Evolutionary conservation across 2,888 invertebrate genomes (phyloP), one percentile per base, ranked within the genome.

Genomic region (Hypercompe scribonia): DNA sequence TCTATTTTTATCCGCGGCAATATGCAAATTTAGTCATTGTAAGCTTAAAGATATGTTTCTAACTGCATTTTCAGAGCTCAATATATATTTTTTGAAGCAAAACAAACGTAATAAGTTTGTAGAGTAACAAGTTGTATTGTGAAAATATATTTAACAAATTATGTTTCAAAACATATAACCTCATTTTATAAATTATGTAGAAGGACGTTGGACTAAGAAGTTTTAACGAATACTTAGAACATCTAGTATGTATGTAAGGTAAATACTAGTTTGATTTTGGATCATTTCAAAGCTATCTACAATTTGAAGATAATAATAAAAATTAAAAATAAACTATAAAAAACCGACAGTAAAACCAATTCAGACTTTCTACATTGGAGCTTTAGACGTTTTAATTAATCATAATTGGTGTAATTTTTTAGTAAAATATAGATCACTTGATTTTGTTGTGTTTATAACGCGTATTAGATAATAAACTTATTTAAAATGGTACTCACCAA

Each of bases 401-500:
- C 4, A 24, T 66, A 46, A 66, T 31, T 31, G 39, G 21, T 31
- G 58, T 66, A 28, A 31, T 31, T 66, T 18, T 46, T 42, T 24
- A 34, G 21, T 66, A 33, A 33, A 3, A 66, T 31, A 24, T 66
- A 46, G 24, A 33, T 66, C 11, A 46, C 31, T 10, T 31, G 21
- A 28, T 66, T 24, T 46, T 66, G 31, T 66, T 39, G 24, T 11
- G 10, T 5, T 66, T 66, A 46, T 46, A 46, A 24, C 31, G 13
- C 13, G 5, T 33, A 66, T 33, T 66, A 33, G 10, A 31, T 18
- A 42, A 31, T 33, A 54, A 34, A 34, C 33, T 50, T 33, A 34
- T 67, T 33, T 36, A 34, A 50, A 70, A 42, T 71, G n/a, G n/a
- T 70, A 91, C 95, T 93, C 81, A 95, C 96, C 95, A 86, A 91